These are phyloP conservation scores for Cyanoliseus patagonus DNA, from an alignment of 2,113 vertebrate species.

Conservation along the genomic window DNA sequence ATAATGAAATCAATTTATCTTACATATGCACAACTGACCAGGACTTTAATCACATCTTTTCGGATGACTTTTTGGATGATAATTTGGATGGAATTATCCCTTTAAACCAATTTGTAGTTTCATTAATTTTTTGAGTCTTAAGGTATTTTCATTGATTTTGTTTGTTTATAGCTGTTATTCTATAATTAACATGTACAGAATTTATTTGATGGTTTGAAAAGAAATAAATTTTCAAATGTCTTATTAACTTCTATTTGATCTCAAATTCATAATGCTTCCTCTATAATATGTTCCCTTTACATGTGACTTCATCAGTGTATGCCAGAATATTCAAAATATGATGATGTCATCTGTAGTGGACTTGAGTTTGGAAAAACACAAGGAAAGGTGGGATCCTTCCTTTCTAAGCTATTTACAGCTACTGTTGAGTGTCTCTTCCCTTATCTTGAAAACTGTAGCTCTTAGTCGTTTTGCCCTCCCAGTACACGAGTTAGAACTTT, in stretches of 20 bases:
- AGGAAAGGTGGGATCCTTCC: background rate
- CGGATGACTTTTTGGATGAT: background rate
- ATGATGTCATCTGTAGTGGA: background rate
- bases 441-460: background rate
- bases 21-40: background rate
- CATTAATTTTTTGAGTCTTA: background rate
- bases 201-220: background rate
- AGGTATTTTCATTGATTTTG: background rate
- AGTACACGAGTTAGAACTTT: background rate
- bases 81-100: background rate
- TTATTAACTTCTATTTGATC: background rate
- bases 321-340: background rate
- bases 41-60: background rate
- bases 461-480: background rate
- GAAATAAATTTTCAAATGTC: background rate
- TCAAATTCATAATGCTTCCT: background rate
- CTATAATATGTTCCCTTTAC: background rate
- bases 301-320: background rate
- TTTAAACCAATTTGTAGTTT: background rate
- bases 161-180: background rate
- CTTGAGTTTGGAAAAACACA: background rate
- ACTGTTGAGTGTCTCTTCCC: background rate
- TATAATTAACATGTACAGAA: background rate
- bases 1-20: background rate
- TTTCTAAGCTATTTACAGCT: background rate